Evolutionary conservation across 1,140 invertebrate genomes (phyloP).

Genomic region (Eueides isabella): DNA sequence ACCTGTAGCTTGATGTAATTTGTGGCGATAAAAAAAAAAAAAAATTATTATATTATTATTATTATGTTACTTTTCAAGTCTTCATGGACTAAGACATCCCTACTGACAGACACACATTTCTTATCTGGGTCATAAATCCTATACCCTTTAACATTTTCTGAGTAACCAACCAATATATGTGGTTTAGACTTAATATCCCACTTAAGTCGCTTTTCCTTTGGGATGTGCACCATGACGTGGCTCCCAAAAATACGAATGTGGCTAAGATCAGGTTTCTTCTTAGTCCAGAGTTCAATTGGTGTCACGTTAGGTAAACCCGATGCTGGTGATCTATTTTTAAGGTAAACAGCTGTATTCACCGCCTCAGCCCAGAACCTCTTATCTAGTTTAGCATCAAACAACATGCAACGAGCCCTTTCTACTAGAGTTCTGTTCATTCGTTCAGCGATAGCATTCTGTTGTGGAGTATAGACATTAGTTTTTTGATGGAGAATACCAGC

Average conservation of each 20-base stretch:
- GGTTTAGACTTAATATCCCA: slow-evolving; percentile 16
- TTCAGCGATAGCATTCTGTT: neutral
- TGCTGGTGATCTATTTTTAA: neutral
- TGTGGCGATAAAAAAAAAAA: too few species aligned
- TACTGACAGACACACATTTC: neutral
- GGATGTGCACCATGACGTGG: slow-evolving; percentile 3
- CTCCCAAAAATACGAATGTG: slow-evolving; percentile 13
- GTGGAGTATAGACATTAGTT: neutral
- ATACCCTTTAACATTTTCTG: neutral
- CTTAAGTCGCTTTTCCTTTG: slow-evolving; percentile 9
- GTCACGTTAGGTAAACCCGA: neutral
- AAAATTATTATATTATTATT: too few species aligned
- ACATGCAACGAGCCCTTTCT: neutral
- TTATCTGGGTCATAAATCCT: neutral
- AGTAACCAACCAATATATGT: neutral
- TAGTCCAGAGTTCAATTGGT: neutral
- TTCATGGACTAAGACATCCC: neutral
- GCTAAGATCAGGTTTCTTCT: slow-evolving; percentile 6
- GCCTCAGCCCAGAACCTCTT: slow-evolving; percentile 15
- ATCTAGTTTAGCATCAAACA: neutral
- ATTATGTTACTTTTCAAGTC: too few species aligned
- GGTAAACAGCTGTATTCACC: neutral
- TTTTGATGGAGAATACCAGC: too few species aligned
- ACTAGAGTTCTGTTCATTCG: too few species aligned
- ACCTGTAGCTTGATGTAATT: too few species aligned